Evolutionary conservation across 2,888 invertebrate genomes (phyloP).

Genomic region (Eilema caniola): DNA sequence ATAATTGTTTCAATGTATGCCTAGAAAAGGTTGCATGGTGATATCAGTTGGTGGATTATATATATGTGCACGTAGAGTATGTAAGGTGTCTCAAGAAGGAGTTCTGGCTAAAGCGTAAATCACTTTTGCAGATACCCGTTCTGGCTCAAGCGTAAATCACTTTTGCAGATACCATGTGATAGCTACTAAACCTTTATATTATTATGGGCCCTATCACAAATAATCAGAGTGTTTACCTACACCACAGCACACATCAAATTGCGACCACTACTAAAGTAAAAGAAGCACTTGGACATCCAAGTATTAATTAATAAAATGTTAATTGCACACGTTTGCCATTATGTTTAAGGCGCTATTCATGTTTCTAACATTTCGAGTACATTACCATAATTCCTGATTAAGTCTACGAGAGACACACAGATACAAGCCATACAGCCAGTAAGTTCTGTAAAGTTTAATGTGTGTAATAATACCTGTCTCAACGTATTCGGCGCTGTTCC

Average conservation of each 20-base stretch:
- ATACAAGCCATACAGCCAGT: constrained; percentile 6
- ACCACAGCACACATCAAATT: neutral
- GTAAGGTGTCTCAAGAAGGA: neutral
- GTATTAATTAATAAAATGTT: neutral
- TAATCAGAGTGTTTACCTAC: neutral
- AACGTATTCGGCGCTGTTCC: constrained; percentile 21
- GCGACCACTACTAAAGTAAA: neutral
- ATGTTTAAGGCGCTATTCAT: neutral
- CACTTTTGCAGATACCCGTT: neutral
- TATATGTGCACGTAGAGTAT: neutral
- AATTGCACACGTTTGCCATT: neutral
- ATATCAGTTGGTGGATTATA: neutral
- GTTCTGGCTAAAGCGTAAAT: neutral
- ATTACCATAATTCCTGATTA: neutral
- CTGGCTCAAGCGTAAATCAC: neutral
- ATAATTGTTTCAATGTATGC: neutral
- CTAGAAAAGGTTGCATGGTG: too few relatives aligned
- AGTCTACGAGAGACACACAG: neutral
- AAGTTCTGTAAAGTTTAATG: constrained; percentile 15
- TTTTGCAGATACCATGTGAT: neutral
- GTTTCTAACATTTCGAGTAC: neutral
- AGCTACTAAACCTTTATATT: too few relatives aligned
- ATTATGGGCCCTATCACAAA: neutral
- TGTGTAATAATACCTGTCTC: constrained; percentile 15
- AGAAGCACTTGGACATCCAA: neutral